A percentile compares a stretch with the other conserved stretches of the same genome.
These are phyloP conservation scores for Allolobophora icterica DNA, from an alignment of 2,888 invertebrate species.

Conservation along the genomic window DNA sequence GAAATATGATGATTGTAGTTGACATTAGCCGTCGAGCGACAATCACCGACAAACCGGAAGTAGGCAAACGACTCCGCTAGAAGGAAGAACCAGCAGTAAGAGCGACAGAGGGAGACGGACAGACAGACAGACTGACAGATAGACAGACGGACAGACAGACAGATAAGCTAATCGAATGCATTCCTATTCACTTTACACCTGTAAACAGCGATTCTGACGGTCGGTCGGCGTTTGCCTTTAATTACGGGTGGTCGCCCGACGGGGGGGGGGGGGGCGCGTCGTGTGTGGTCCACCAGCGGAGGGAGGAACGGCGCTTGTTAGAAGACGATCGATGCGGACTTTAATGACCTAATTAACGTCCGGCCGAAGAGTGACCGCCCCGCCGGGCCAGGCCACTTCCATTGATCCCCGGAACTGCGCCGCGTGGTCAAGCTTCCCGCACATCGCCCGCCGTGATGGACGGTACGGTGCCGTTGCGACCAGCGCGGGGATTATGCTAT, in stretches of 20 bases:
- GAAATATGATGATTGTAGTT: too few relatives aligned
- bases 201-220: not conserved
- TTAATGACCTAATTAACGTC: constrained; percentile 29
- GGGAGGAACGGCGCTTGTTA: not conserved
- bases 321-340: not conserved
- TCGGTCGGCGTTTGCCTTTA: not conserved
- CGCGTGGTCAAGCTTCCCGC: not conserved
- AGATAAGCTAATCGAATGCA: not conserved
- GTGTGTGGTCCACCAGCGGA: too few relatives aligned
- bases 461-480: not conserved
- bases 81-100: too few relatives aligned
- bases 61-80: too few relatives aligned
- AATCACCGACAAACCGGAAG: too few relatives aligned
- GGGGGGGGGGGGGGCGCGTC: not conserved
- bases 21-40: too few relatives aligned
- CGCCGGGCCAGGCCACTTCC: not conserved
- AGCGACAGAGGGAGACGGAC: not conserved
- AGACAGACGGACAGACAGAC: not conserved
- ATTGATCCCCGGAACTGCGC: constrained; percentile 14
- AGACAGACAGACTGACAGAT: not conserved
- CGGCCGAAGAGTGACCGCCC: constrained; percentile 3
- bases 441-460: not conserved
- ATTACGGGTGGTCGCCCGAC: not conserved
- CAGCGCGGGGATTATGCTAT: not conserved
- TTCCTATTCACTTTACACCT: constrained; percentile 17